phyloP scores from a whole-genome alignment of 2,888 invertebrate species.

The Caenorhabditis sinica region DNA sequence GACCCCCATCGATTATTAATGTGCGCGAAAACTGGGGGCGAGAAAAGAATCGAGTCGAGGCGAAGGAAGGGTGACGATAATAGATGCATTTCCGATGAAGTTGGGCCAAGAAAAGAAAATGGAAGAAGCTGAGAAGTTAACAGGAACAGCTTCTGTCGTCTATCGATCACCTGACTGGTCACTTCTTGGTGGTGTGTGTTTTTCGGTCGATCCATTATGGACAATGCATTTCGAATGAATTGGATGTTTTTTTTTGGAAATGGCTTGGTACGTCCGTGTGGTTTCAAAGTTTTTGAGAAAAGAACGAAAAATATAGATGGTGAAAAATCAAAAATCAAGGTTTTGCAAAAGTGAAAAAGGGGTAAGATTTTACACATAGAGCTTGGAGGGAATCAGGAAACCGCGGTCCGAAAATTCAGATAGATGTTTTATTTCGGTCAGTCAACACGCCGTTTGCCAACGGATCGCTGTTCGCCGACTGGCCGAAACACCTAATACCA shows the following conservation, averaged over 20 bases:
- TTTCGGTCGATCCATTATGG: conserved; percentile 59
- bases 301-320: not conserved
- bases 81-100: conserved; percentile 61
- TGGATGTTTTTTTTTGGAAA: conserved; percentile 12
- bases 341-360: too few relatives aligned
- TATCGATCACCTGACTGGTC: conserved; percentile 60
- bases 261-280: not conserved
- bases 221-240: conserved; percentile 58
- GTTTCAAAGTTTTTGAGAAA: conserved; percentile 24
- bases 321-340: not conserved
- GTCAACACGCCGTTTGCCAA: too few relatives aligned
- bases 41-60: too few relatives aligned
- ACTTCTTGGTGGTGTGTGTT: conserved; percentile 33
- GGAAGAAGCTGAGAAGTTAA: conserved; percentile 1
- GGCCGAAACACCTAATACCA: too few relatives aligned
- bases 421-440: too few relatives aligned
- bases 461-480: too few relatives aligned
- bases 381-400: too few relatives aligned
- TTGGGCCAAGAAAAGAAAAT: conserved; percentile 7
- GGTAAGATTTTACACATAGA: too few relatives aligned
- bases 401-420: too few relatives aligned
- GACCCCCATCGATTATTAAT: conserved; percentile 63
- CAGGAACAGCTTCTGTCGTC: not conserved
- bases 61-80: conserved; percentile 43
- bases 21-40: conserved; percentile 55